Evolutionary conservation across 2,888 invertebrate species (phyloP).

Genomic region (Heteropelma amictum): DNA sequence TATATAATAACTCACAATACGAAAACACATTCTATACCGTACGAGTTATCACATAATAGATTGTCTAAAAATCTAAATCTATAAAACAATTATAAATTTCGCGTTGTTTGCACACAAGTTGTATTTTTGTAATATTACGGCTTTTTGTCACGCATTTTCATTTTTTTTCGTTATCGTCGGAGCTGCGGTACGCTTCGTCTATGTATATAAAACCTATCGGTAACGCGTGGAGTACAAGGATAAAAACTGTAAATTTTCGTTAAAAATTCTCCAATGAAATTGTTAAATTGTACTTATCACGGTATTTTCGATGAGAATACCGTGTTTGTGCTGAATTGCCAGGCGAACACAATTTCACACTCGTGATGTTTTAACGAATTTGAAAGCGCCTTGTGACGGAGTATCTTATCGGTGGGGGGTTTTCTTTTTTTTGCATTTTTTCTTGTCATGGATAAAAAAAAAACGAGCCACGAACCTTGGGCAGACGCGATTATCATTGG

Average conservation of each 20-base stretch:
- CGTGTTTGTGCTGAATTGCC: slow-evolving; percentile 47
- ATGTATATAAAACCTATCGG: not conserved
- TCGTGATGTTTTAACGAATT: slow-evolving; percentile 12
- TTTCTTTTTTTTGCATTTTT: not conserved
- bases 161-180: not conserved
- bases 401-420: slow-evolving; percentile 1
- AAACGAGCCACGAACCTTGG: slow-evolving; percentile 17
- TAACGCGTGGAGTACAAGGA: slow-evolving; percentile 19
- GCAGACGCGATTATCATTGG: slow-evolving; percentile 47
- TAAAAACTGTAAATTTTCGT: slow-evolving; percentile 29
- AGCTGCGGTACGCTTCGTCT: not conserved
- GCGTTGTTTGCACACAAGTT: slow-evolving; percentile 64
- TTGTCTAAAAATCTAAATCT: slow-evolving; percentile 72
- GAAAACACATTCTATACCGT: slow-evolving; percentile 69
- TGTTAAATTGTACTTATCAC: slow-evolving; percentile 43
- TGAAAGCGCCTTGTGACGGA: slow-evolving; percentile 2
- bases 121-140: slow-evolving; percentile 54
- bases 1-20: slow-evolving; percentile 67
- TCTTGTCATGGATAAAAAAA: slow-evolving; percentile 28
- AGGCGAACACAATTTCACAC: slow-evolving; percentile 16
- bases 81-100: slow-evolving; percentile 68
- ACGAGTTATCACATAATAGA: slow-evolving; percentile 73
- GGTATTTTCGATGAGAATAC: slow-evolving; percentile 10
- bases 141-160: slow-evolving; percentile 20
- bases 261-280: slow-evolving; percentile 17